Evolutionary conservation across 2,888 invertebrate genomes (phyloP).

Genomic region (Strigamia crassipes): DNA sequence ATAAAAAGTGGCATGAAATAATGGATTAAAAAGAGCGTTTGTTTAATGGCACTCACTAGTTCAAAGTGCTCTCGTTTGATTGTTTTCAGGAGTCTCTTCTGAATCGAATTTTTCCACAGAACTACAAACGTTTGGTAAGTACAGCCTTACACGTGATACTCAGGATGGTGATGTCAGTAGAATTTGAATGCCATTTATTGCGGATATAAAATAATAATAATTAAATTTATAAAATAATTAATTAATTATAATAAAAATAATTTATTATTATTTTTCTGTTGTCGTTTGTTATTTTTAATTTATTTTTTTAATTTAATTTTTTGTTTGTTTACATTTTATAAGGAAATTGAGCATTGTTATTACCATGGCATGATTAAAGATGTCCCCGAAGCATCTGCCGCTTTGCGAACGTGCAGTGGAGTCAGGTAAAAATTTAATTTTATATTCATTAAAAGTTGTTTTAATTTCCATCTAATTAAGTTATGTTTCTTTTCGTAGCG

Average conservation of each 20-base stretch:
- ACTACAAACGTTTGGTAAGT: constrained; percentile 48
- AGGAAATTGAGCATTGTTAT: constrained; percentile 98
- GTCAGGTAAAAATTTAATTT: constrained; percentile 65
- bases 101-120: constrained; percentile 48
- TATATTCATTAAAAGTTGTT: constrained; percentile 38
- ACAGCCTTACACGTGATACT: constrained; percentile 45
- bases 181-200: neutral
- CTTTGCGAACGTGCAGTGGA: constrained; percentile 97
- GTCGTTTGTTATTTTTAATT: neutral
- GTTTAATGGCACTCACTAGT: constrained; percentile 5
- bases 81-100: constrained; percentile 46
- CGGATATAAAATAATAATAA: neutral
- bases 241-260: neutral
- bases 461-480: constrained; percentile 43
- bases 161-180: constrained; percentile 28
- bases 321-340: too few relatives aligned
- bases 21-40: neutral
- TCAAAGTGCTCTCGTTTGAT: constrained; percentile 28
- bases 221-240: neutral
- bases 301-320: constrained; percentile 7
- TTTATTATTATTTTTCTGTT: neutral
- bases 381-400: constrained; percentile 93
- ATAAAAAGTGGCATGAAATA: neutral
- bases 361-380: constrained; percentile 97
- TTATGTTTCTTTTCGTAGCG: constrained; percentile 62